Evolutionary conservation across 2,113 vertebrate species (phyloP), one percentile per base, ranked within the genome.

Genomic region (Upupa epops): DNA sequence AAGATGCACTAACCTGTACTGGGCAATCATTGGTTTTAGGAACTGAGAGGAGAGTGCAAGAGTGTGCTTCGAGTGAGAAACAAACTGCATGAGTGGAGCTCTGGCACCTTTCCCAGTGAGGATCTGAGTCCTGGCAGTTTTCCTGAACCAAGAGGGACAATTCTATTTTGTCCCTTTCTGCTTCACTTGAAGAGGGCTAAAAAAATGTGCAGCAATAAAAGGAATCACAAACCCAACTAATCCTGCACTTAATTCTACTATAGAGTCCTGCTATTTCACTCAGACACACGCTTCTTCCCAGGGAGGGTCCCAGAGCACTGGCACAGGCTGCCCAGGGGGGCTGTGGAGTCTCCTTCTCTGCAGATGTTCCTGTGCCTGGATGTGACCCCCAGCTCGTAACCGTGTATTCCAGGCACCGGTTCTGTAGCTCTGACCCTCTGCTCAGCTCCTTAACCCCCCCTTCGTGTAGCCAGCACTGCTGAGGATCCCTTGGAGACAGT

Each of bases 61-160:
- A 90, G 36, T 22, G 36, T 73, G 40, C 56, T 92, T 66, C 70
- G 90, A 90, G 68, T 60, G 68, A 80, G 59, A 88, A 88, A 93
- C 90, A 89, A 73, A 86, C 10, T 49, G 64, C 89, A 32, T 64
- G 83, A 96, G 95, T 84, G 56, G 55, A 84, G 48, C 45, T 66
- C 65, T 95, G 96, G 95, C 93, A 76, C 63, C 84, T 40, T 93
- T 95, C 95, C 93, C 93, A 74, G 94, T 36, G 51, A 74, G 58
- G 29, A 92, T 72, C 84, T 8, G 49, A 91, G 77, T 34, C 42
- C 90, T 74, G 79, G 84, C 81, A 95, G 37, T 80, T 93, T 90
- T 89, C 64, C 84, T 95, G 78, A 94, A 65, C 83, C 71, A 56
- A 89, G 72, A 86, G 48, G 68, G 84, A 92, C 81, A 89, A 76